Base-by-base conservation (phyloP, 2,113 vertebrate species). In the Tichodroma muraria region DNA sequence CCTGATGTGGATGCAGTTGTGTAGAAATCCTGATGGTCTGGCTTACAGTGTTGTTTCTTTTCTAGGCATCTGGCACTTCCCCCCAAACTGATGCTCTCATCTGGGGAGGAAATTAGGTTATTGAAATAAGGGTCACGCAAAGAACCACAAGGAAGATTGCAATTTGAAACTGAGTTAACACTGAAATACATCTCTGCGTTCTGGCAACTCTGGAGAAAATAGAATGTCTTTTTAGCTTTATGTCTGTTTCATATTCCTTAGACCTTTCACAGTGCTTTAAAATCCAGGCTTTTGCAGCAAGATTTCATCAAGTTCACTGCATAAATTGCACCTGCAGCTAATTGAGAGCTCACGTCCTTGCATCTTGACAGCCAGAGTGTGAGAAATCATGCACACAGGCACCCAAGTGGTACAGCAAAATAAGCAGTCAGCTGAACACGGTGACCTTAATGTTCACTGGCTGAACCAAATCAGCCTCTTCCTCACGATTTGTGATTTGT, bases 361-460 rank as follows among this genome's bases (percentile, higher is more conserved):
- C 38, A 15, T 85, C 85, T 85, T 83, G 75, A 66, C 85, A 85
- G 79, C 35, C 71, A 47, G 81, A 95, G 75, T 61, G 54, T 18
- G 20, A 77, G 68, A 66, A 93, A 52, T 88, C 54, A 22, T 24
- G 30, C 60, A 83, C 0, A 0, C 31, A 49, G 56, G 47, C 68
- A 77, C 44, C 50, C 64, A 59, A 89, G 64, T 83, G 76, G 64
- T 56, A 33, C 64, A 80, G 75, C 63, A 89, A 63, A 95, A 70
- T 42, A 69, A 92, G 78, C 89, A 93, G 81, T 89, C 93, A 96
- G 79, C 91, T 90, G 89, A 83, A 91, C 61, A 85, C 5, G 0
- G 6, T 91, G 91, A 91, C 88, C 94, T 91, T 85, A 94, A 91
- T 91, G 68, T 80, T 89, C 91, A 86, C 75, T 73, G 91, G 60